These are phyloP conservation scores for Asarcornis scutulata DNA, from an alignment of 2,113 vertebrate genomes.

Conservation along the genomic window DNA sequence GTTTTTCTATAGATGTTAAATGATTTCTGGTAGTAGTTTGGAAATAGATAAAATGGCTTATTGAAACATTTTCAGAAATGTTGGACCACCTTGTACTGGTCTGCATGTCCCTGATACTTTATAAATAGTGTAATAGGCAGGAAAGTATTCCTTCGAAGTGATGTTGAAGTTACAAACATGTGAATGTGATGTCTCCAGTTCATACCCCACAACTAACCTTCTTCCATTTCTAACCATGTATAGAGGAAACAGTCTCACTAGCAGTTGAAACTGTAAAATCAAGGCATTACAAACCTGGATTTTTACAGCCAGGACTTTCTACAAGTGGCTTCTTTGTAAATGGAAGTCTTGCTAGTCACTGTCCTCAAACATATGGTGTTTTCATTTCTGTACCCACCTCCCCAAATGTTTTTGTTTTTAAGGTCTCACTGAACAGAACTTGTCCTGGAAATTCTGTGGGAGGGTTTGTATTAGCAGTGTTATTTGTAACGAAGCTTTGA, in stretches of 20 bases:
- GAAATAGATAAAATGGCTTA: neutral
- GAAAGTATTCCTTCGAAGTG: neutral
- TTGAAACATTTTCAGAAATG: neutral
- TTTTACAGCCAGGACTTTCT: neutral
- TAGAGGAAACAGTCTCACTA: neutral
- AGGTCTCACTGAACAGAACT: neutral
- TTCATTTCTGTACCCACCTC: neutral
- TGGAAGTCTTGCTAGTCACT: neutral
- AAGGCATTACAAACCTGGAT: neutral
- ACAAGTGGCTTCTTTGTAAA: neutral
- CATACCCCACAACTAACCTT: neutral
- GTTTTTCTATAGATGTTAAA: neutral
- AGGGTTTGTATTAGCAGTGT: neutral
- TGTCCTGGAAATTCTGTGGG: neutral
- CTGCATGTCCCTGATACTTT: neutral
- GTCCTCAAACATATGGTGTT: neutral
- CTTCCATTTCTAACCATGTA: fast-evolving
- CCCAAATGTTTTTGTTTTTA: neutral
- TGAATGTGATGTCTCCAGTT: neutral
- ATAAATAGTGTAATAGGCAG: neutral
- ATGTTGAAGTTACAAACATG: neutral
- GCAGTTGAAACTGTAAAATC: neutral
- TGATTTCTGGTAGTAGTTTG: neutral
- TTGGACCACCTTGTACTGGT: neutral
- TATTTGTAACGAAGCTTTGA: neutral